A percentile compares a stretch with the other conserved stretches of the same genome.
These are phyloP conservation scores for Dorcus parallelipipedus DNA, from an alignment of 2,888 invertebrate genomes.

Conservation along the genomic window DNA sequence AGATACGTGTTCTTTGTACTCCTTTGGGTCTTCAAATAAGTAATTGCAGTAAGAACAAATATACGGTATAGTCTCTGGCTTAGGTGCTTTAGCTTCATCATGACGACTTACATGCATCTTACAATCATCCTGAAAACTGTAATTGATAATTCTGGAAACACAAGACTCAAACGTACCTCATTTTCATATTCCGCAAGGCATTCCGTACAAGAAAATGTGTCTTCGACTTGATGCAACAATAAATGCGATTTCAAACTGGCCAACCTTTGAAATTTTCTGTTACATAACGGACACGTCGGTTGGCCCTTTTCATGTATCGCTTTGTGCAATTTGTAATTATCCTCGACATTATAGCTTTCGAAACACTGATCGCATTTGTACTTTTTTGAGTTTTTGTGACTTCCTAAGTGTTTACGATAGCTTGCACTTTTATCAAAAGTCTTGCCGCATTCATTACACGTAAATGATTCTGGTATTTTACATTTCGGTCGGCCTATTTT, in stretches of 20 bases:
- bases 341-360: conserved; percentile 42
- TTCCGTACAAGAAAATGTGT: conserved; percentile 41
- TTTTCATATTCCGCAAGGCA: conserved; percentile 43
- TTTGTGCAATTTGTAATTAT: conserved; percentile 44
- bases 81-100: conserved; percentile 27
- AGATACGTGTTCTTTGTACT: conserved; percentile 52
- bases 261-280: conserved; percentile 40
- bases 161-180: conserved; percentile 32
- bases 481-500: neutral
- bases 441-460: conserved; percentile 37
- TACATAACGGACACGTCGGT: conserved; percentile 44
- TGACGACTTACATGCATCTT: conserved; percentile 51
- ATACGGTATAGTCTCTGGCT: conserved; percentile 39
- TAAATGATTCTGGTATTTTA: conserved; percentile 17
- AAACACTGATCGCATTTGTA: conserved; percentile 42
- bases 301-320: conserved; percentile 36
- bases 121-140: conserved; percentile 50
- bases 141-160: neutral
- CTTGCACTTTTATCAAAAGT: conserved; percentile 31
- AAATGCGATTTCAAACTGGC: conserved; percentile 47
- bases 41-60: conserved; percentile 59
- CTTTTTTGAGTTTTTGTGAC: conserved; percentile 39
- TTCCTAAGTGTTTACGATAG: conserved; percentile 40
- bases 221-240: conserved; percentile 44
- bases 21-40: conserved; percentile 48